phyloP scores from a whole-genome alignment of 2,797 vertebrate species.

The Scolopax rusticola region DNA sequence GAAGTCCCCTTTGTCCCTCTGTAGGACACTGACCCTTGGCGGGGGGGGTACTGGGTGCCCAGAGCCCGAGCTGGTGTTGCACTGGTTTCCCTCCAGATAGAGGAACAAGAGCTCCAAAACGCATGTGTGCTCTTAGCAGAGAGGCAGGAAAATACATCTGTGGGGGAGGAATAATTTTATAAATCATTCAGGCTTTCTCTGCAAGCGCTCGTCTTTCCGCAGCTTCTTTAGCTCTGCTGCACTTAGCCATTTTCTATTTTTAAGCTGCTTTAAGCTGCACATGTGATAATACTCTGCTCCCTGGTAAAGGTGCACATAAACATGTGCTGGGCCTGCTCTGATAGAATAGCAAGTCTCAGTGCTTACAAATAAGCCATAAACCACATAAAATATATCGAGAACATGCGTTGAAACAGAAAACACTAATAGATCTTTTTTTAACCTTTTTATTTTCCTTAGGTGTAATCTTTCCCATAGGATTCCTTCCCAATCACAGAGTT shows the following conservation, averaged over 20 bases:
- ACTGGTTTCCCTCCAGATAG: background rate
- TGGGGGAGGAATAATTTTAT: conserved; percentile 25
- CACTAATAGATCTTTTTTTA: background rate
- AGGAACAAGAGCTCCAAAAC: background rate
- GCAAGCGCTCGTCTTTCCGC: background rate
- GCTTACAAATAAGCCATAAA: background rate
- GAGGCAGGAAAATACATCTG: background rate
- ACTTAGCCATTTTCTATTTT: conserved; percentile 36
- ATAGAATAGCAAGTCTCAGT: background rate
- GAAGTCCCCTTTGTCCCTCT: too few species aligned
- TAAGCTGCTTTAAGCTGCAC: conserved; percentile 32
- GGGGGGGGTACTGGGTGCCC: background rate
- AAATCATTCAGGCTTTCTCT: conserved; percentile 37
- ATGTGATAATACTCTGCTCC: background rate
- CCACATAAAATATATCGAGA: background rate
- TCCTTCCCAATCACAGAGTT: too few species aligned
- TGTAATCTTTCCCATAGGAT: background rate
- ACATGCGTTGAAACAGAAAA: background rate
- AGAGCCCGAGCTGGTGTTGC: background rate
- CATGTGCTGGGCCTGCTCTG: background rate
- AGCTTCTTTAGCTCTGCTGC: background rate
- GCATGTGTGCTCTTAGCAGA: background rate
- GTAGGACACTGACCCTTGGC: too few species aligned
- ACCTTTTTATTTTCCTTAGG: background rate
- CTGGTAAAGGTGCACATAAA: background rate